Conservation (phyloP, 2,113 vertebrate species). For the Pseudopodoces humilis region DNA sequence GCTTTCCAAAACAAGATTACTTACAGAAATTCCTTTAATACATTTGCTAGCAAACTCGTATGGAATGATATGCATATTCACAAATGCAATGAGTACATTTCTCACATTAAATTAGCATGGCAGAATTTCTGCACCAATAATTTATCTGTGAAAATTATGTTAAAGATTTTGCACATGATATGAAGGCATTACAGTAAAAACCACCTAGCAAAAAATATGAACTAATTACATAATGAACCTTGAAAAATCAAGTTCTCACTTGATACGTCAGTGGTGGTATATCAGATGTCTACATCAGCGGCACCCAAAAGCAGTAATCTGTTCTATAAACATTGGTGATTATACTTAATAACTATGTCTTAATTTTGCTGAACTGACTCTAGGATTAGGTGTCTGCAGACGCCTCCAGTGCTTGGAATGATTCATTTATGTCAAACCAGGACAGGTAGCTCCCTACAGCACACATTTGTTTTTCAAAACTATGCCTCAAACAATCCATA, state of each 20-base stretch:
- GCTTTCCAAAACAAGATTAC: neutral
- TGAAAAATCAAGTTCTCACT: constrained; percentile 38
- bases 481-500: neutral
- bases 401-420: neutral
- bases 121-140: constrained; percentile 20
- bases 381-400: neutral
- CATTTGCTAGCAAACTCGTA: neutral
- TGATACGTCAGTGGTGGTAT: neutral
- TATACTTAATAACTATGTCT: constrained; percentile 49
- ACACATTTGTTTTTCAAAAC: neutral
- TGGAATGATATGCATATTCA: constrained; percentile 13
- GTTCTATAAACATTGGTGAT: constrained; percentile 34
- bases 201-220: neutral
- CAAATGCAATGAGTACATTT: neutral
- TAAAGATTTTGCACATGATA: constrained; percentile 40
- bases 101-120: neutral
- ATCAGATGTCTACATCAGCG: constrained; percentile 17
- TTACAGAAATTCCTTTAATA: neutral
- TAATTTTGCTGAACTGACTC: constrained; percentile 35
- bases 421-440: neutral
- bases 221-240: constrained; percentile 49
- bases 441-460: neutral
- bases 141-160: constrained; percentile 35
- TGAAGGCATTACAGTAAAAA: constrained; percentile 44
- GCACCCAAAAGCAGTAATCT: constrained; percentile 2